phyloP scores from a whole-genome alignment of 2,113 vertebrate genomes.

The Urocolius indicus region DNA sequence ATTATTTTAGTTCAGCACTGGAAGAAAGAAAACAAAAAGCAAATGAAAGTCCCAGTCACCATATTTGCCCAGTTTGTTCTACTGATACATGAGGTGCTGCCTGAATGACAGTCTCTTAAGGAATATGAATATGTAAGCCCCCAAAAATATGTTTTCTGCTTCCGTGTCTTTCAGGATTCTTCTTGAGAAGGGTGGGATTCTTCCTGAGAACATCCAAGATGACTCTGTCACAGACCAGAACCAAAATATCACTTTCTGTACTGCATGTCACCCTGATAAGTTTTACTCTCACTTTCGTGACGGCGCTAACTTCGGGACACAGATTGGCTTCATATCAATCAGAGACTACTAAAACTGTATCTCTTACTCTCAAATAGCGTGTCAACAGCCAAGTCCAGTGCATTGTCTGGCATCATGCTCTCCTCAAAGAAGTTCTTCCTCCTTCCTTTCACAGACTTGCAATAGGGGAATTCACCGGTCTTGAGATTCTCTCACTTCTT shows the following conservation, averaged over 20 bases:
- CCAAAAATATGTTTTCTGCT: background rate
- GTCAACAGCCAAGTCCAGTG: background rate
- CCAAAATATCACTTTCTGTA: slow-evolving; percentile 84
- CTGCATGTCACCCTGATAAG: slow-evolving; percentile 85
- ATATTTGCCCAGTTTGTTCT: background rate
- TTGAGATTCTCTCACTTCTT: background rate
- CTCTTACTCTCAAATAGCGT: background rate
- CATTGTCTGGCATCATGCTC: background rate
- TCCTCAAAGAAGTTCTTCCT: background rate
- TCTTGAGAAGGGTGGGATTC: slow-evolving; percentile 87
- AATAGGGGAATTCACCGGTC: background rate
- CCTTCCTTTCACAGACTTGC: background rate
- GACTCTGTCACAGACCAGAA: slow-evolving; percentile 66
- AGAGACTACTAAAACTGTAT: slow-evolving; percentile 64
- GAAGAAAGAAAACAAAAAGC: background rate
- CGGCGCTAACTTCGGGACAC: slow-evolving; percentile 89
- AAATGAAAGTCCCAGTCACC: background rate
- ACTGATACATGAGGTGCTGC: background rate
- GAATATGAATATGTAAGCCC: background rate
- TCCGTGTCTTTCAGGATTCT: slow-evolving; percentile 80
- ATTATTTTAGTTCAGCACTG: background rate
- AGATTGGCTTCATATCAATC: slow-evolving; percentile 92
- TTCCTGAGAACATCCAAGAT: slow-evolving; percentile 87
- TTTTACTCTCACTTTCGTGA: slow-evolving; percentile 92
- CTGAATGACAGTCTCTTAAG: background rate